Percentiles rank a stretch among this genome's conserved stretches.
These are phyloP conservation scores for Argentina silus DNA, from an alignment of 2,797 vertebrate species.

Conservation along the genomic window DNA sequence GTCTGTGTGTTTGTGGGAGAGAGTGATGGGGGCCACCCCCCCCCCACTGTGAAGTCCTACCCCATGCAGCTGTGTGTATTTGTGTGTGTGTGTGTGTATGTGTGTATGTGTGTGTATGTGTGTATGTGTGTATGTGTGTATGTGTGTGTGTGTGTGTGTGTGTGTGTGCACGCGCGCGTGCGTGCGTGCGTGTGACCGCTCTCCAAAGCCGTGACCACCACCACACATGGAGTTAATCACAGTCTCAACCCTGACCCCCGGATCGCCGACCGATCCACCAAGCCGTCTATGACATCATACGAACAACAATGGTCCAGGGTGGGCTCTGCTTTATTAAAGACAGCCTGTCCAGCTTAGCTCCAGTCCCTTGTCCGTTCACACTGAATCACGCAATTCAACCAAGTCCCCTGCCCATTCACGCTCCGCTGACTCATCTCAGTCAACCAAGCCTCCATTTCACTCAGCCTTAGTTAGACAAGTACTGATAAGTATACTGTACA, in stretches of 20 bases:
- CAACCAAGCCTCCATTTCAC: constrained; percentile 44
- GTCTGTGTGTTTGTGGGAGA: neutral
- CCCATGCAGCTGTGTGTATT: too few relatives aligned
- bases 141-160: too few relatives aligned
- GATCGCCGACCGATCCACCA: neutral
- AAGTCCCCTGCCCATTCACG: constrained; percentile 3
- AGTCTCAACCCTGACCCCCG: neutral
- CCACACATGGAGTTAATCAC: neutral
- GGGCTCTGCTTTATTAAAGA: constrained; percentile 2
- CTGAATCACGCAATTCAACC: neutral
- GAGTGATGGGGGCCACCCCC: too few relatives aligned
- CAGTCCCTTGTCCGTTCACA: too few relatives aligned
- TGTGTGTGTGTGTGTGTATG: too few relatives aligned
- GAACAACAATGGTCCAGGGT: constrained; percentile 58
- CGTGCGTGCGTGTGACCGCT: neutral
- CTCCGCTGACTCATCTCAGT: too few relatives aligned
- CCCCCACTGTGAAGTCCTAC: too few relatives aligned
- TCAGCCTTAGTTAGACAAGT: constrained; percentile 46
- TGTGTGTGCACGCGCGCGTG: too few relatives aligned
- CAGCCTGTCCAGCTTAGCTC: neutral
- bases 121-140: neutral
- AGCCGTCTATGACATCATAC: constrained; percentile 60
- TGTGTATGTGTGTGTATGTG: too few relatives aligned
- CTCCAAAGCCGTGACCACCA: neutral
- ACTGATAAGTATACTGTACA: neutral